Base-by-base conservation (phyloP, 2,888 invertebrate species). In the Aphodius sticticus region DNA sequence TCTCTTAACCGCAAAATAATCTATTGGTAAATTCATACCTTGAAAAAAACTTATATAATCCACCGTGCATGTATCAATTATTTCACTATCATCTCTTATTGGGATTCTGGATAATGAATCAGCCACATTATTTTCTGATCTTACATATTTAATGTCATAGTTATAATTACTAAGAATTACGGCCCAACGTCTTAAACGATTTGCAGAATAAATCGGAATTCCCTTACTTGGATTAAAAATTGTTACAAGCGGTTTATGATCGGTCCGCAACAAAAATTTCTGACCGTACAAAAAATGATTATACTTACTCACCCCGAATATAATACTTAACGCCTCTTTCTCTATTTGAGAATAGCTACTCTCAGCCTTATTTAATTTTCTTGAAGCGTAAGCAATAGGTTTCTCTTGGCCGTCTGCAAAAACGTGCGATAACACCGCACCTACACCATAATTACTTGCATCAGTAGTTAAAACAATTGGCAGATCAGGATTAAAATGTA, bases 331-430 rank as follows among this genome's bases (percentile, higher is more conserved):
- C 7, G 53, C 79, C 72, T 81, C 78, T 16, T 77, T 79, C 69
- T 80, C 81, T 12, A 81, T 77, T 38, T 80, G 80, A 7, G 71
- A 77, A 77, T 77, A 81, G 12, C 69, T 75, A 37, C 74, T 75
- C 53, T 78, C 77, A 5, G 26, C 76, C 12, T 15, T 71, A 26
- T 6, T 69, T 37, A 81, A 53, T 0, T 70, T 81, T 71, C 76
- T 77, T 15, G 79, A 79, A 16, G 81, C 79, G 69, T 36, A 81
- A n/a, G 77, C 77, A 16, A 81, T 75, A 9, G 53, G 76, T 15
- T 76, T 76, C n/a, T 78, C 78, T 12, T 15, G 6, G 9, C 69
- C 36, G 69, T 69, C 26, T 15, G 53, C 16, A 69, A 69, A 69
- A n/a, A 69, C 26, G 53, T 76, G 76, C 7, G 69, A 53, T 7